Percentiles rank a stretch among this genome's conserved stretches.
Evolutionary conservation across 2,888 invertebrate genomes (phyloP).

Genomic region (Lysandra bellargus): DNA sequence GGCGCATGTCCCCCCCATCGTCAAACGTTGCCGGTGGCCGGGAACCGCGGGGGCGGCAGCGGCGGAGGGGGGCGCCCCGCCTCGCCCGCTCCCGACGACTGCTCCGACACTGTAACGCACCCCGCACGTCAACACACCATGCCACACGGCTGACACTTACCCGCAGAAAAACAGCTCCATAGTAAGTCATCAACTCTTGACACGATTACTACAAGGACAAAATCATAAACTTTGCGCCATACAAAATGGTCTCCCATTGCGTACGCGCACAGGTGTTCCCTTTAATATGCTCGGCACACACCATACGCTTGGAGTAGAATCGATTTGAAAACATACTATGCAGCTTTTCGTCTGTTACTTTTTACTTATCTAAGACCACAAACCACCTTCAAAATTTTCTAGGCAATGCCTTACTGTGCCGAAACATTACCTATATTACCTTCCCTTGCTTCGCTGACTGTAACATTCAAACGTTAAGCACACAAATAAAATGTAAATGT

Average conservation of each 20-base stretch:
- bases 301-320: background rate
- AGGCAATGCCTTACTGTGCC: background rate
- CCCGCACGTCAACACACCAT: background rate
- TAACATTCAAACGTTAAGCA: constrained; percentile 4
- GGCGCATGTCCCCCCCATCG: constrained; percentile 85
- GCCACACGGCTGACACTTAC: background rate
- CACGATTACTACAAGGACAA: too few species aligned
- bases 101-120: constrained; percentile 88
- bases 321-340: background rate
- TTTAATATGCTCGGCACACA: too few species aligned
- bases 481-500: background rate
- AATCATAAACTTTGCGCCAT: too few species aligned
- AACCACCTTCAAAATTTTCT: too few species aligned
- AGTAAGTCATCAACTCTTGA: background rate
- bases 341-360: background rate
- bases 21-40: constrained; percentile 88
- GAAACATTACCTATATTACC: constrained; percentile 3
- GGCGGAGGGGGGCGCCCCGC: constrained; percentile 88
- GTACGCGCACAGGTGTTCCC: too few species aligned
- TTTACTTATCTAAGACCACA: background rate
- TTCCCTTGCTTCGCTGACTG: background rate
- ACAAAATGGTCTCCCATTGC: too few species aligned
- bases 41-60: constrained; percentile 89
- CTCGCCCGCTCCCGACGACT: constrained; percentile 88
- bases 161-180: background rate